Percentiles rank a stretch among this genome's conserved stretches.
Conservation (phyloP, 2,888 invertebrate genomes). For the Nymphalis c-album region DNA sequence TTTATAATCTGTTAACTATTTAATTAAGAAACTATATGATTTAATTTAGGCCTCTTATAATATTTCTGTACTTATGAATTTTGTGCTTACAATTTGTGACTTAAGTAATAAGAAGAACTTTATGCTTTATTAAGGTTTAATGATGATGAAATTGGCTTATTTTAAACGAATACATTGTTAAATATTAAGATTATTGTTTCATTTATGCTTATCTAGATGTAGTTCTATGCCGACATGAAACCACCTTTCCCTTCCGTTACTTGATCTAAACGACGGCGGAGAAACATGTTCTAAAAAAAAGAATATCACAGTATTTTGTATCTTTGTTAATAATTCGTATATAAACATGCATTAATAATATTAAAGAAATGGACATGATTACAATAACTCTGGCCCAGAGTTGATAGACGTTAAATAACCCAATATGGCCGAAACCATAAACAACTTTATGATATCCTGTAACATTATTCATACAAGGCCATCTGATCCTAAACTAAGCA, state of each 20-base stretch:
- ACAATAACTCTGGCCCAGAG: too few relatives aligned
- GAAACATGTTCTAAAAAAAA: conserved; percentile 47
- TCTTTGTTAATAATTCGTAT: neutral
- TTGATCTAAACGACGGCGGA: conserved; percentile 64
- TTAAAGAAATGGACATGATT: too few relatives aligned
- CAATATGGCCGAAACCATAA: too few relatives aligned
- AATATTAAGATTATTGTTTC: neutral
- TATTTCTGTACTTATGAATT: neutral
- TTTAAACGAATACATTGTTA: conserved; percentile 4
- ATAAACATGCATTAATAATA: too few relatives aligned
- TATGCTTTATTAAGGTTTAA: neutral
- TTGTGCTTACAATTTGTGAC: neutral
- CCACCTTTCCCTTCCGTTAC: conserved; percentile 53
- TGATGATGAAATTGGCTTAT: neutral
- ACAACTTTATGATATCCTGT: too few relatives aligned
- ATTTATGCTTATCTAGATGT: conserved; percentile 4
- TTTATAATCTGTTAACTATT: too few relatives aligned
- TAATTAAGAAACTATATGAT: too few relatives aligned
- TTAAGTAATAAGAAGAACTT: neutral
- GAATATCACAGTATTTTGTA: neutral
- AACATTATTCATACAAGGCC: too few relatives aligned
- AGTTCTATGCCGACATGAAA: conserved; percentile 58
- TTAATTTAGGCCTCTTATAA: neutral
- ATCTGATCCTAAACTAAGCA: too few relatives aligned
- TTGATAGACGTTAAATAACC: too few relatives aligned